Percentiles rank a stretch among this genome's conserved stretches.
Evolutionary conservation across 2,797 vertebrate genomes (phyloP).

Genomic region (Atherinosoma microstoma): DNA sequence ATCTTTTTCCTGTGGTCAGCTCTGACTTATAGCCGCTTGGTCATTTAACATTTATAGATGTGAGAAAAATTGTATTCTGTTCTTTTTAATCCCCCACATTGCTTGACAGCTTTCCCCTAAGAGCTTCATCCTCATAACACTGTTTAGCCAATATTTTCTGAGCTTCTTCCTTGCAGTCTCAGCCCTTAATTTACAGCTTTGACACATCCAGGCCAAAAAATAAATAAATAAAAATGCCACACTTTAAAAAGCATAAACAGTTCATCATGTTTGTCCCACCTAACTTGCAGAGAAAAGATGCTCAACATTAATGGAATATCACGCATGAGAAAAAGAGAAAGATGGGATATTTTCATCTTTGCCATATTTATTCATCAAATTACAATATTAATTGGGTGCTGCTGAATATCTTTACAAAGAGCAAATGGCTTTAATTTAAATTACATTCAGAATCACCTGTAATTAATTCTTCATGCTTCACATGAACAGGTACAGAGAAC

Average conservation of each 20-base stretch:
- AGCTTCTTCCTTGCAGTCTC: not conserved
- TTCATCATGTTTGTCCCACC: conserved; percentile 21
- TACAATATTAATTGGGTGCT: conserved; percentile 20
- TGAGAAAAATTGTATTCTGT: conserved; percentile 4
- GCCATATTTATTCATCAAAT: conserved; percentile 22
- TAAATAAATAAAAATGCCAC: conserved; percentile 2
- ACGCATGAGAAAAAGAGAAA: not conserved
- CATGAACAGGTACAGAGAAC: conserved; percentile 69
- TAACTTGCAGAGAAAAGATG: not conserved
- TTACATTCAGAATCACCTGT: conserved; percentile 62
- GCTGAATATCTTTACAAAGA: conserved; percentile 42
- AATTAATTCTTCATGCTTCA: conserved; percentile 73
- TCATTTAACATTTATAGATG: conserved; percentile 38
- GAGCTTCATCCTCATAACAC: not conserved
- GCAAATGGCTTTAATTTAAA: conserved; percentile 59
- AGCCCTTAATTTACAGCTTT: conserved; percentile 18
- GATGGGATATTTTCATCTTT: conserved; percentile 8
- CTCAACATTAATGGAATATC: not conserved
- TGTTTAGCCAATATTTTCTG: not conserved
- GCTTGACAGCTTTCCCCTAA: conserved; percentile 7
- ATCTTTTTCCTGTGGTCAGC: conserved; percentile 30
- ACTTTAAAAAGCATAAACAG: conserved; percentile 26
- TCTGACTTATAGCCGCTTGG: conserved; percentile 25
- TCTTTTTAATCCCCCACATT: not conserved
- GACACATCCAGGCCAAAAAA: conserved; percentile 40